These are phyloP conservation scores for Drosophila neotestacea DNA, from an alignment of 2,888 invertebrate species.

Conservation along the genomic window DNA sequence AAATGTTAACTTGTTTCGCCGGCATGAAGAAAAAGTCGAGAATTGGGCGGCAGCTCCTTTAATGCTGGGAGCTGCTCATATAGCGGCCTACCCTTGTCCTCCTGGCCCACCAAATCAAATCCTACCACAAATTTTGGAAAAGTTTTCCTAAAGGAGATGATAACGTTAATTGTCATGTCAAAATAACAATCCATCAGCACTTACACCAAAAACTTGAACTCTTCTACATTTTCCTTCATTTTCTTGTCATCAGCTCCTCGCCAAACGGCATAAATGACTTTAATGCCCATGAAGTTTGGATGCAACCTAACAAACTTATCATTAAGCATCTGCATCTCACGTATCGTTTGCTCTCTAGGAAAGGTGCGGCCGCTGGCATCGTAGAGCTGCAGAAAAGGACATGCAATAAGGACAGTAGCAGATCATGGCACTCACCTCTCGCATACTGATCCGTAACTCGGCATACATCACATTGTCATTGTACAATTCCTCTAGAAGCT, in stretches of 20 bases:
- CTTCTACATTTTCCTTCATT: slow-evolving; percentile 59
- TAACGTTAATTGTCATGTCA: too few relatives aligned
- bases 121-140: slow-evolving; percentile 87
- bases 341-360: slow-evolving; percentile 85
- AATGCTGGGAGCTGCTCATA: slow-evolving; percentile 73
- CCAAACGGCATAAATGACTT: slow-evolving; percentile 86
- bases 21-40: slow-evolving; percentile 88
- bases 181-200: slow-evolving; percentile 21
- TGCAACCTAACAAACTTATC: slow-evolving; percentile 86
- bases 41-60: slow-evolving; percentile 70
- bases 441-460: slow-evolving; percentile 86
- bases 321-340: slow-evolving; percentile 82
- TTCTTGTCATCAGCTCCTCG: slow-evolving; percentile 52
- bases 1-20: slow-evolving; percentile 87
- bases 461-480: slow-evolving; percentile 88
- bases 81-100: slow-evolving; percentile 87
- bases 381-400: slow-evolving; percentile 84
- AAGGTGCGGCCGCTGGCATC: slow-evolving; percentile 86
- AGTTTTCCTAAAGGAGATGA: slow-evolving; percentile 45
- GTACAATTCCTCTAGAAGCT: slow-evolving; percentile 87
- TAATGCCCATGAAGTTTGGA: slow-evolving; percentile 87
- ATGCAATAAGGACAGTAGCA: neutral
- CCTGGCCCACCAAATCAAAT: slow-evolving; percentile 89
- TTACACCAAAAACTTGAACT: slow-evolving; percentile 78
- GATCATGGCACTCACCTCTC: slow-evolving; percentile 55